A percentile compares a stretch with the other conserved stretches of the same genome.
Evolutionary conservation across 2,113 vertebrate genomes (phyloP).

Genomic region (Chaenogobius annularis): DNA sequence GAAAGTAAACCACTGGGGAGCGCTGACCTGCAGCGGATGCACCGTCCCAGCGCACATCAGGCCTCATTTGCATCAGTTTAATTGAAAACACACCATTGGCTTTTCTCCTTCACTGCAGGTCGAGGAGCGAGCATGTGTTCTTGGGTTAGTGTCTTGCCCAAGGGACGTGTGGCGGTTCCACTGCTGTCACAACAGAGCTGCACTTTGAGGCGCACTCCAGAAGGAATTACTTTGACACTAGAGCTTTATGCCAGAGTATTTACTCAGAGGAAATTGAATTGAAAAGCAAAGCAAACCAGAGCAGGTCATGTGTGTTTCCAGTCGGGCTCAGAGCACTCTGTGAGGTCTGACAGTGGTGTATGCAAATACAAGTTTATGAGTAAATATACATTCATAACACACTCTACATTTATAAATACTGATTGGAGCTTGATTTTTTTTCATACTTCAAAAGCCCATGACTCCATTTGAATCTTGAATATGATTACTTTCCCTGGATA

Average conservation of each 20-base stretch:
- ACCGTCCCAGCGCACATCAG: conserved; percentile 21
- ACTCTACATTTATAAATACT: background rate
- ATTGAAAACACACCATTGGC: conserved; percentile 35
- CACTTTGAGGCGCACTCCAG: conserved; percentile 20
- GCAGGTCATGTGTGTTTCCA: conserved; percentile 15
- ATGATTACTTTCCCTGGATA: background rate
- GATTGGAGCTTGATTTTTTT: background rate
- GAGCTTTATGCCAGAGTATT: conserved; percentile 27
- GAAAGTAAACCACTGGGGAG: conserved; percentile 34
- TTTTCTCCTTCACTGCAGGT: conserved; percentile 10
- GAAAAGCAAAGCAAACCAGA: conserved; percentile 12
- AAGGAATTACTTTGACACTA: conserved; percentile 43
- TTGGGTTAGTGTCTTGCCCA: conserved; percentile 13
- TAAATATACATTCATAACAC: conserved; percentile 8
- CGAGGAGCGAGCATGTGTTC: conserved; percentile 18
- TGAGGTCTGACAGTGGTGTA: background rate
- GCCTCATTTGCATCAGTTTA: conserved; percentile 36
- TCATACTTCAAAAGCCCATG: background rate
- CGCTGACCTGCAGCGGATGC: conserved; percentile 33
- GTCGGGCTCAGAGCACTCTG: background rate
- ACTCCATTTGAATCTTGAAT: background rate
- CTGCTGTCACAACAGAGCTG: conserved; percentile 42
- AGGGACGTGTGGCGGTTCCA: conserved; percentile 52
- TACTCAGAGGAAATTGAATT: conserved; percentile 14
- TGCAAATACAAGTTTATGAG: conserved; percentile 1